phyloP scores from a whole-genome alignment of 1,140 invertebrate species.

The Calliphora vicina region DNA sequence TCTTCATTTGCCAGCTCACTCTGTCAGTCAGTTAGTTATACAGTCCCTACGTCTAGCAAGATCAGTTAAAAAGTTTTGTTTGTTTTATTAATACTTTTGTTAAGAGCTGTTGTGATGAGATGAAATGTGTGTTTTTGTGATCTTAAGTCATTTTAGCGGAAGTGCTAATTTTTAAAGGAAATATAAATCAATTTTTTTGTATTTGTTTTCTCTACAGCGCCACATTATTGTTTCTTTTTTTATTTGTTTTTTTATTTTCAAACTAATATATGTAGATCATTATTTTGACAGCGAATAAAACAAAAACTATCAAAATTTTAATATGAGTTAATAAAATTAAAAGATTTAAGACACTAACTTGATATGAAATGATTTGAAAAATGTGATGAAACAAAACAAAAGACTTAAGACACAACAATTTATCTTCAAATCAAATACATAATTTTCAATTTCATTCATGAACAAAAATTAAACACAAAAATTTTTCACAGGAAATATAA shows the following conservation, averaged over 20 bases:
- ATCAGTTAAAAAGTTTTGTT: neutral
- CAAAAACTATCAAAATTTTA: too few species aligned
- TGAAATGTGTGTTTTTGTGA: neutral
- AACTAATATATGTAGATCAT: too few species aligned
- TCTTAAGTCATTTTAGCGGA: slow-evolving; percentile 19
- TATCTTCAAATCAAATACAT: too few species aligned
- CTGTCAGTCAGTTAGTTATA: neutral
- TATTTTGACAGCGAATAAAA: too few species aligned
- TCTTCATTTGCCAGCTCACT: neutral
- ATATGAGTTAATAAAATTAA: neutral
- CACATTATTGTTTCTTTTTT: neutral
- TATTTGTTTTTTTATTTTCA: neutral
- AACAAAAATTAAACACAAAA: too few species aligned
- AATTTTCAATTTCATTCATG: too few species aligned
- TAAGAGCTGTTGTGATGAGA: too few species aligned
- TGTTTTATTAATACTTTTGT: neutral
- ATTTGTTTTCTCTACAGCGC: too few species aligned
- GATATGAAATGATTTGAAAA: neutral
- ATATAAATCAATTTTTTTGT: slow-evolving; percentile 20
- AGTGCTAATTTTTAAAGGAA: slow-evolving; percentile 32
- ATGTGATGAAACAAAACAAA: too few species aligned
- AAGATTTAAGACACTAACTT: neutral
- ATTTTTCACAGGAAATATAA: too few species aligned
- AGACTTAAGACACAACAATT: slow-evolving; percentile 31
- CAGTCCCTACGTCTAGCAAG: too few species aligned